Evolutionary conservation across 1,140 invertebrate species (phyloP).

Genomic region (Ceratina calcarata): DNA sequence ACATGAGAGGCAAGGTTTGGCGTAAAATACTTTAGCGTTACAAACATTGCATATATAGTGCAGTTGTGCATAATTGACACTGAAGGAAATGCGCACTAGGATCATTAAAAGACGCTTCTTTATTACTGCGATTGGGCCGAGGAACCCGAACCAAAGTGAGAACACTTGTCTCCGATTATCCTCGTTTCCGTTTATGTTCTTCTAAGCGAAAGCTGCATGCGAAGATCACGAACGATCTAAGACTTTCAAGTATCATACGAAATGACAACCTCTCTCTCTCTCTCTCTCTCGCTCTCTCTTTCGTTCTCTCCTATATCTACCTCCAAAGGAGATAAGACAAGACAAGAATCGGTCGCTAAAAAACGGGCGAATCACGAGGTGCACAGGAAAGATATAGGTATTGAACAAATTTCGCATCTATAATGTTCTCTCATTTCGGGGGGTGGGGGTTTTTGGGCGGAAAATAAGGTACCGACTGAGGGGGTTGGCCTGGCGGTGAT

Average conservation of each 20-base stretch:
- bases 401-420: slow-evolving; percentile 59
- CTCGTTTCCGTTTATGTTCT: background rate
- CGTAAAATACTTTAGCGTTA: slow-evolving; percentile 48
- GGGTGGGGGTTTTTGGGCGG: slow-evolving; percentile 52
- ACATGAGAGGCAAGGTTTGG: slow-evolving; percentile 42
- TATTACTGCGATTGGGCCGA: background rate
- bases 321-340: slow-evolving; percentile 46
- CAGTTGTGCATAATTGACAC: slow-evolving; percentile 48
- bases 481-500: slow-evolving; percentile 69
- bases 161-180: background rate
- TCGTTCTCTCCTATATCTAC: slow-evolving; percentile 43
- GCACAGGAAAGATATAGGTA: slow-evolving; percentile 48
- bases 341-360: slow-evolving; percentile 46
- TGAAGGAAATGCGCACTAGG: slow-evolving; percentile 56
- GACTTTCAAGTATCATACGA: slow-evolving; percentile 22
- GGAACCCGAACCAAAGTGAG: slow-evolving; percentile 1
- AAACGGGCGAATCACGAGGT: slow-evolving; percentile 53
- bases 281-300: slow-evolving; percentile 26
- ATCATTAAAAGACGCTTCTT: slow-evolving; percentile 39
- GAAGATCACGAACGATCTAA: slow-evolving; percentile 26
- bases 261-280: slow-evolving; percentile 55
- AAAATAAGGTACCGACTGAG: slow-evolving; percentile 50
- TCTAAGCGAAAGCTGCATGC: slow-evolving; percentile 44
- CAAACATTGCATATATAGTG: slow-evolving; percentile 55
- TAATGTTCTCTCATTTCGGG: slow-evolving; percentile 3